These are phyloP conservation scores for Xenopus petersii DNA, from an alignment of 2,797 vertebrate species.

Conservation along the genomic window DNA sequence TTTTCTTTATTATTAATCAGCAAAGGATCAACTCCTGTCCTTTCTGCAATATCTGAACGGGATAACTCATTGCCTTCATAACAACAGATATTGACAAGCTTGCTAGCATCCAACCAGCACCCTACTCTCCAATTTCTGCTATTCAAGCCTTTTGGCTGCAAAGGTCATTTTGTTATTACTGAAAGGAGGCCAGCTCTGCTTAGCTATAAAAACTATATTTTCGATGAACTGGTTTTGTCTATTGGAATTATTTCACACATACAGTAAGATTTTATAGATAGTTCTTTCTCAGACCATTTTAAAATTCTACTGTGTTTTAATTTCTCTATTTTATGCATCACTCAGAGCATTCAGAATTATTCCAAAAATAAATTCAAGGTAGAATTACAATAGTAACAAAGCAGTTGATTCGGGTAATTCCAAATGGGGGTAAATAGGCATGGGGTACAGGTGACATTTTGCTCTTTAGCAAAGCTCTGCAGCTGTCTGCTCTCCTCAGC, in stretches of 20 bases:
- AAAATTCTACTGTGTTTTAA: no score
- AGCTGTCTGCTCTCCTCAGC: slow-evolving; percentile 48
- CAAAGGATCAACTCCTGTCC: slow-evolving; percentile 44
- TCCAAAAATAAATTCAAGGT: background rate
- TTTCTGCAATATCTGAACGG: slow-evolving; percentile 47
- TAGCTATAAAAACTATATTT: slow-evolving; percentile 43
- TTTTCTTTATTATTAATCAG: slow-evolving; percentile 54
- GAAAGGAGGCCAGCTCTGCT: slow-evolving; percentile 38
- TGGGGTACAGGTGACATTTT: slow-evolving; percentile 49
- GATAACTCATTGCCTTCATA: slow-evolving; percentile 47
- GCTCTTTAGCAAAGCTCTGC: slow-evolving; percentile 51
- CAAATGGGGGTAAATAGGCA: slow-evolving; percentile 39
- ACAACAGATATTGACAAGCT: slow-evolving; percentile 57
- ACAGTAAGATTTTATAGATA: background rate
- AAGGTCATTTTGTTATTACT: slow-evolving; percentile 43
- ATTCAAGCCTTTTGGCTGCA: slow-evolving; percentile 43
- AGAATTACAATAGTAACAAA: slow-evolving; percentile 9
- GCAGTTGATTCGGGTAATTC: slow-evolving; percentile 34
- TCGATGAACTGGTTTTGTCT: slow-evolving; percentile 11
- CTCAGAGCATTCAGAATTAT: no score
- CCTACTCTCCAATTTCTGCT: slow-evolving; percentile 47
- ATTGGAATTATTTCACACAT: slow-evolving; percentile 42
- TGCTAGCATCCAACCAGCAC: slow-evolving; percentile 52
- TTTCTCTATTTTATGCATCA: no score
- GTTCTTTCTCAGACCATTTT: no score